These are phyloP conservation scores for Callocephalon fimbriatum DNA, from an alignment of 2,113 vertebrate species.

Conservation along the genomic window DNA sequence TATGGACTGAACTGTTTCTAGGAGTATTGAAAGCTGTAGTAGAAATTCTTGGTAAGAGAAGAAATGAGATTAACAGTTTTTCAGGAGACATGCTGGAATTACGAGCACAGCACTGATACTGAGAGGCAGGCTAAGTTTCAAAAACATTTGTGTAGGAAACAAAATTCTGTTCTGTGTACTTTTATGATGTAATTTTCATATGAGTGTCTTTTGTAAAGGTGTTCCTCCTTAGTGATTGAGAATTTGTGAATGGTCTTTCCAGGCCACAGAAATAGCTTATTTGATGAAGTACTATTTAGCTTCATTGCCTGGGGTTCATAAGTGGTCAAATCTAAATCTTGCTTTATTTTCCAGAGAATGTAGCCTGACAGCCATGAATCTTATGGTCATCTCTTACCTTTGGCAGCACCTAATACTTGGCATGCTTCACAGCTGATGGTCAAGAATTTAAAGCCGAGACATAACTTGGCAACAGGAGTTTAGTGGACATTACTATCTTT, in stretches of 20 bases:
- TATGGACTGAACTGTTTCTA: not conserved
- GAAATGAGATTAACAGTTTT: not conserved
- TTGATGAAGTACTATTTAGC: not conserved
- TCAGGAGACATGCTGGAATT: not conserved
- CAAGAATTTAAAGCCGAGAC: not conserved
- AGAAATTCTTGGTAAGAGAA: not conserved
- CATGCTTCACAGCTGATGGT: not conserved
- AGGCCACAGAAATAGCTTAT: not conserved
- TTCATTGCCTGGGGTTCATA: not conserved
- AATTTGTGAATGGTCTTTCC: conserved; percentile 23
- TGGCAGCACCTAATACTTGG: not conserved
- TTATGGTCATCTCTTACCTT: not conserved
- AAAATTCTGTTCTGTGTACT: not conserved
- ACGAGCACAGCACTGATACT: not conserved
- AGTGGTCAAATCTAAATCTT: not conserved
- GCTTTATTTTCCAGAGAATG: not conserved
- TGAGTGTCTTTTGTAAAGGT: not conserved
- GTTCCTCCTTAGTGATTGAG: not conserved
- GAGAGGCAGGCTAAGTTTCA: not conserved
- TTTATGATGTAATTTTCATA: not conserved
- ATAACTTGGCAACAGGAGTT: not conserved
- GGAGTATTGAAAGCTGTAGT: not conserved
- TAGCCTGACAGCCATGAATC: not conserved
- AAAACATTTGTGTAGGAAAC: not conserved
- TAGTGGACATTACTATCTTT: not conserved